Evolutionary conservation across 2,113 vertebrate species (phyloP), one percentile per base, ranked within the genome.

Genomic region (Myrmophylax atrothorax): DNA sequence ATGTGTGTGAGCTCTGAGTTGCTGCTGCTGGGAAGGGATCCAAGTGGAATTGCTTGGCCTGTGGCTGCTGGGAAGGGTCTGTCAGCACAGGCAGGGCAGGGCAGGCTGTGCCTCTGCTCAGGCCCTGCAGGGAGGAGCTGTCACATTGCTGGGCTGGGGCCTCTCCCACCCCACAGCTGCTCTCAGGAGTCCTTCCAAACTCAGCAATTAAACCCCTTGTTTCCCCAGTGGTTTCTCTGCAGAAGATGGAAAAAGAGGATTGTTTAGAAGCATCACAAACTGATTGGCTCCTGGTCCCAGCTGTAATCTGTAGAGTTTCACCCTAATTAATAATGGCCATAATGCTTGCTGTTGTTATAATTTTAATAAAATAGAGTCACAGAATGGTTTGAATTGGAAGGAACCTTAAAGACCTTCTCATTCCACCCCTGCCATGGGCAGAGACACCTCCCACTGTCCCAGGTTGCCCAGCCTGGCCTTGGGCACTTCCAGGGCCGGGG

Each of bases 21-120:
- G 5, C 79, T 28, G 52, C 84, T 16, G 53, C 31, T 66, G 75
- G 91, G 75, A 64, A 58, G 73, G 87, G 35, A 58, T 87, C 85
- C 90, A 56, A 0, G 3, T 3, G 52, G 91, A 56, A 35, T 18
- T 64, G 72, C 35, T 46, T 46, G 87, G 56, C 35, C 12, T 26
- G 60, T 40, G 92, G 4, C 80, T 87, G 90, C 72, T 69, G 3
- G 1, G 75, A 58, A 55, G 58, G 55, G 10, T 44, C 72, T 92
- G 90, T 46, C 94, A 74, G 76, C 67, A 10, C 69, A 4, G 90
- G 38, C 55, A 31, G 79, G n/a, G 23, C 80, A 83, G 83, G 88
- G 62, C 59, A 42, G 22, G 37, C 40, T 73, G 29, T 87, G 74
- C 53, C 82, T 64, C 24, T 18, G 23, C 22, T 10, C 3, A 3